Base-by-base conservation (phyloP, 2,797 vertebrate species). In the Acomys russatus region DNA sequence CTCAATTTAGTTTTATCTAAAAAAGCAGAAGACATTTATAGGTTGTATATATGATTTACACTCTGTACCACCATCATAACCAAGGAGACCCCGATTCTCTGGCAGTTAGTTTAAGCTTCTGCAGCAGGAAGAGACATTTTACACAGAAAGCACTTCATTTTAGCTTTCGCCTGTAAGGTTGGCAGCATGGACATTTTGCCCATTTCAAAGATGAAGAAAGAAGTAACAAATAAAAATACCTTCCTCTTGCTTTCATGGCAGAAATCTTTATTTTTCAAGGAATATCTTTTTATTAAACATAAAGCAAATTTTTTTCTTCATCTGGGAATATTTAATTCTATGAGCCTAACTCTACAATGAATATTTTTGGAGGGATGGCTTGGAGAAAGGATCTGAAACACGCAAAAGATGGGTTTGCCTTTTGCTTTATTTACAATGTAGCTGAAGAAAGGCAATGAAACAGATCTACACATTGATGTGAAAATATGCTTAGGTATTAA, bases 131-230 rank as follows among this genome's bases (percentile, higher is more conserved):
- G 15, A 3, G 17, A 76, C 22, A 0, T 49, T 8, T 28, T 66
- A 88, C 64, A 28, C 2, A 64, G 35, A 56, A 7, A 61, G 49
- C 10, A 70, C 59, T 87, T 70, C 38, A 63, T 38, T 77, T 44
- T 51, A 80, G 9, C 3, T 73, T 84, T 12, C 30, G 5, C 20
- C 0, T 73, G 0, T 54, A 68, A 78, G 25, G 22, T 1, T 14
- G 30, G 35, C 38, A 92, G 90, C 70, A 8, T 51, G 17, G 25
- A 30, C 28, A 68, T 66, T 90, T n/a, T 63, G 22, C 38, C 22
- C 23, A 79, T 91, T 92, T 96, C 61, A 17, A 1, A 92, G 30
- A 86, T 44, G 22, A 98, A 87, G 30, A 85, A 86, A 71, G 8
- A 96, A 74, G 30, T 70, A 3, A 7, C 38, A 92, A 91, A 54